A percentile compares a stretch with the other conserved stretches of the same genome.
Evolutionary conservation across 1,140 invertebrate species (phyloP).

Genomic region (Pentalonia nigronervosa): DNA sequence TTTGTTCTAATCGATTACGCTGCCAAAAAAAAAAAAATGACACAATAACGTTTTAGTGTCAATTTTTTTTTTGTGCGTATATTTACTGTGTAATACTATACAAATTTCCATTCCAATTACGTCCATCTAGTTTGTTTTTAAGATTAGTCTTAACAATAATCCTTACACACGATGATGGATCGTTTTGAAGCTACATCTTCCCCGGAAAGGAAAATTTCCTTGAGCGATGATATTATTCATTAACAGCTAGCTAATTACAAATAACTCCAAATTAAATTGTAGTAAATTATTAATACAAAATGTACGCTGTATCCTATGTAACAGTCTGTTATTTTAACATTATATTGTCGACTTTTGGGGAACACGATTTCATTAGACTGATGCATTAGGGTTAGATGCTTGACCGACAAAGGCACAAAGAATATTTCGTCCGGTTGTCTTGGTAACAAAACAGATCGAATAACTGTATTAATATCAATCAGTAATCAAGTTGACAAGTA

Average conservation of each 20-base stretch:
- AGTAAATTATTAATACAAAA: neutral
- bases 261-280: neutral
- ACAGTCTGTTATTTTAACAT: too few species aligned
- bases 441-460: slow-evolving; percentile 5
- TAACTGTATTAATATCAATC: slow-evolving; percentile 10
- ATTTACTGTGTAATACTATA: neutral
- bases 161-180: neutral
- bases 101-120: neutral
- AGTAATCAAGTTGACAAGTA: slow-evolving; percentile 18
- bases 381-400: neutral
- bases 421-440: neutral
- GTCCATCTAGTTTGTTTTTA: neutral
- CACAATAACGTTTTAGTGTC: neutral
- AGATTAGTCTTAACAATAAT: neutral
- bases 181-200: neutral
- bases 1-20: neutral
- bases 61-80: neutral
- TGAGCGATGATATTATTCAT: neutral
- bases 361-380: neutral
- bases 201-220: neutral
- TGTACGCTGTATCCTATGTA: neutral
- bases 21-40: neutral
- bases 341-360: neutral
- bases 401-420: neutral
- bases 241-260: neutral